phyloP scores from a whole-genome alignment of 2,888 invertebrate species.

The Rhaphigaster nebulosa region DNA sequence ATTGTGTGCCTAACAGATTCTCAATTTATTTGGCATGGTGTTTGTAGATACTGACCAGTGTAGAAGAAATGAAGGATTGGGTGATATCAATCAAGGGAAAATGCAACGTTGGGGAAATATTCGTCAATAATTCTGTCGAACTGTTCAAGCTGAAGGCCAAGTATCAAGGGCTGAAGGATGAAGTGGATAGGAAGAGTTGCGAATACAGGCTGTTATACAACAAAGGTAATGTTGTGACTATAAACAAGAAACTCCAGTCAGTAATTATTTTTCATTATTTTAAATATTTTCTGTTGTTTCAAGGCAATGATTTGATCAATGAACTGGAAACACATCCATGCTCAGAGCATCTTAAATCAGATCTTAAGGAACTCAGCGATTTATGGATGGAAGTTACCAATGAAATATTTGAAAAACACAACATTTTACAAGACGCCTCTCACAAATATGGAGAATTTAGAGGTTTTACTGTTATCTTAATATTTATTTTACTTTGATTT shows the following conservation, averaged over 20 bases:
- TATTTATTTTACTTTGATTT: conserved; percentile 6
- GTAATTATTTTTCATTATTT: not conserved
- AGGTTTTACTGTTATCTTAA: conserved; percentile 66
- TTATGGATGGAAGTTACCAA: conserved; percentile 79
- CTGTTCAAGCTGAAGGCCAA: conserved; percentile 80
- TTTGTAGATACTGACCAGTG: conserved; percentile 71
- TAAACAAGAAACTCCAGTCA: not conserved
- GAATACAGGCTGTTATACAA: conserved; percentile 62
- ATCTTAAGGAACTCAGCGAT: conserved; percentile 59
- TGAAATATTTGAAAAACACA: conserved; percentile 78
- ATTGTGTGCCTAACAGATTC: not conserved
- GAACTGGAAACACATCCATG: conserved; percentile 53
- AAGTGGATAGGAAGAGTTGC: conserved; percentile 77
- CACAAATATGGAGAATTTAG: conserved; percentile 82
- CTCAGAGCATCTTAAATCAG: conserved; percentile 55
- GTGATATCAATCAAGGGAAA: conserved; percentile 75
- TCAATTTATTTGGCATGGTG: conserved; percentile 62
- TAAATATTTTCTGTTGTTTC: conserved; percentile 49
- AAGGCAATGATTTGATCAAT: conserved; percentile 73
- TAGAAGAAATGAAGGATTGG: conserved; percentile 75
- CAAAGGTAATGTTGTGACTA: conserved; percentile 47
- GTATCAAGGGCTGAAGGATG: conserved; percentile 80
- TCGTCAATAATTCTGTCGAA: conserved; percentile 77
- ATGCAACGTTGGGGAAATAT: conserved; percentile 72
- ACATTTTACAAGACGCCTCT: conserved; percentile 79